Evolutionary conservation across 2,797 vertebrate genomes (phyloP).

Genomic region (Mormyrus hasselquistii): DNA sequence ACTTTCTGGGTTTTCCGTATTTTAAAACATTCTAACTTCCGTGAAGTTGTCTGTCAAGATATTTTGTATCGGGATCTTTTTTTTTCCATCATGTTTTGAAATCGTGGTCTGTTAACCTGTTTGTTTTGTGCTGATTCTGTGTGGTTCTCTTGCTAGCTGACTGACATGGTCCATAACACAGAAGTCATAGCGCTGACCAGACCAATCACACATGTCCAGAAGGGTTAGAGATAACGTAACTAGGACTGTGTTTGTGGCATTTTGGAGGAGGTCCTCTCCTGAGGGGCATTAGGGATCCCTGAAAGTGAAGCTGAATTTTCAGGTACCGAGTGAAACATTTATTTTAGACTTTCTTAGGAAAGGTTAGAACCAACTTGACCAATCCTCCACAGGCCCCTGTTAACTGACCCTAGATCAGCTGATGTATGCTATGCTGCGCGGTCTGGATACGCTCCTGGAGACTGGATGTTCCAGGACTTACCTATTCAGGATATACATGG

Average conservation of each 20-base stretch:
- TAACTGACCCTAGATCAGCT: not conserved
- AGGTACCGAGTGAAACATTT: slow-evolving; percentile 24
- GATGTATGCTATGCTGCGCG: not conserved
- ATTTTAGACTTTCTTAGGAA: slow-evolving; percentile 12
- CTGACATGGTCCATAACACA: slow-evolving; percentile 20
- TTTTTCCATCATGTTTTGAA: slow-evolving; percentile 34
- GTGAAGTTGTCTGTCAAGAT: slow-evolving; percentile 87
- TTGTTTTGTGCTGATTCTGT: slow-evolving; percentile 48
- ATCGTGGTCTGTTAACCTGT: slow-evolving; percentile 47
- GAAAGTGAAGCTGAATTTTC: slow-evolving; percentile 24
- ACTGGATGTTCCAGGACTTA: not conserved
- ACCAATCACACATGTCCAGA: slow-evolving; percentile 63
- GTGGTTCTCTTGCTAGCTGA: slow-evolving; percentile 67
- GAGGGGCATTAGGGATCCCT: slow-evolving; percentile 43
- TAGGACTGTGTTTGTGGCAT: slow-evolving; percentile 68
- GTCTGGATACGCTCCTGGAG: not conserved
- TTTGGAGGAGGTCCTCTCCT: slow-evolving; percentile 63
- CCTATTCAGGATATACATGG: not conserved
- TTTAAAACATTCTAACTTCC: slow-evolving; percentile 80
- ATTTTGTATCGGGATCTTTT: slow-evolving; percentile 80
- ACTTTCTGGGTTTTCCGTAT: slow-evolving; percentile 31
- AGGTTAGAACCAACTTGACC: slow-evolving; percentile 25
- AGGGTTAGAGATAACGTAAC: slow-evolving; percentile 64
- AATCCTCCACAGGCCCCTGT: slow-evolving; percentile 17
- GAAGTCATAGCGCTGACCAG: slow-evolving; percentile 71